Evolutionary conservation across 2,888 invertebrate genomes (phyloP).

Genomic region (Campaea margaritaria): DNA sequence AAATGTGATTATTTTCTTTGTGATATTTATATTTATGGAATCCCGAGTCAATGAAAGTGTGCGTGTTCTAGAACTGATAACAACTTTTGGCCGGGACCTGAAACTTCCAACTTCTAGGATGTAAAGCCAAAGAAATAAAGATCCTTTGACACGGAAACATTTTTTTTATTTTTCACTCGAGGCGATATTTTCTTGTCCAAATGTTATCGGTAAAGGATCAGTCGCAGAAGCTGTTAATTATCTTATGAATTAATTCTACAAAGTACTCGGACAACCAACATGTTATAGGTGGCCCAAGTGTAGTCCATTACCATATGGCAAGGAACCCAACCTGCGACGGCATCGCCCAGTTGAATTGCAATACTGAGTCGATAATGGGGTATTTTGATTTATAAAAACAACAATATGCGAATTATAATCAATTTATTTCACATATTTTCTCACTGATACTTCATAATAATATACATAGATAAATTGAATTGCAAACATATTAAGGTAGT

Average conservation of each 20-base stretch:
- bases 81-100: conserved; percentile 27
- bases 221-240: too few relatives aligned
- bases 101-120: conserved; percentile 43
- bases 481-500: conserved; percentile 4
- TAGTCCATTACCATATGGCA: too few relatives aligned
- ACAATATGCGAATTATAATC: conserved; percentile 4
- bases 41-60: conserved; percentile 19
- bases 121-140: conserved; percentile 74
- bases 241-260: too few relatives aligned
- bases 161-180: conserved; percentile 38
- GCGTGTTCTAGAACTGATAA: conserved; percentile 12
- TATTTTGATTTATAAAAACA: conserved; percentile 5
- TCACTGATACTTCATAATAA: conserved; percentile 32
- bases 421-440: conserved; percentile 9
- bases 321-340: too few relatives aligned
- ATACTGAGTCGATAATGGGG: neutral
- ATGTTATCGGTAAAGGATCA: too few relatives aligned
- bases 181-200: neutral
- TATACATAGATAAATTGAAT: conserved; percentile 24
- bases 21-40: conserved; percentile 43
- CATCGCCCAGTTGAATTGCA: too few relatives aligned
- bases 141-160: conserved; percentile 56
- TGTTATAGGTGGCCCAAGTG: too few relatives aligned
- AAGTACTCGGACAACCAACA: too few relatives aligned
- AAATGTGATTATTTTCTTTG: conserved; percentile 46